A percentile compares a stretch with the other conserved stretches of the same genome.
Conservation (phyloP, 2,888 invertebrate genomes). For the Operophtera brumata region DNA sequence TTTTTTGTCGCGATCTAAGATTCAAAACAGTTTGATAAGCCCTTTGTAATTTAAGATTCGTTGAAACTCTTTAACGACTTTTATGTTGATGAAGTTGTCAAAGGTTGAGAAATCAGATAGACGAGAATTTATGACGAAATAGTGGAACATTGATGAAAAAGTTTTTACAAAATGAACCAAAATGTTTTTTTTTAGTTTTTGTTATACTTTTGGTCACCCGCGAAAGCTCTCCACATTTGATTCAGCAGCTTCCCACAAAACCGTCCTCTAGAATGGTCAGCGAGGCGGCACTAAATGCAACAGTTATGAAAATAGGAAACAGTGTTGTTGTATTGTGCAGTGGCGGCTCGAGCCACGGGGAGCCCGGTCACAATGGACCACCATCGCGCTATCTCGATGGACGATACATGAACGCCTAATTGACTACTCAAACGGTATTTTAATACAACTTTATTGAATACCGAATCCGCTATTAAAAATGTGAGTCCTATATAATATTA, state of each 20-base stretch:
- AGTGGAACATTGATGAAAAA: slow-evolving; percentile 38
- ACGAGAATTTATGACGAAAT: slow-evolving; percentile 36
- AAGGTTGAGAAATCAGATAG: slow-evolving; percentile 39
- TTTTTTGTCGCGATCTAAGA: slow-evolving; percentile 67
- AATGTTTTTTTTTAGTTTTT: background rate
- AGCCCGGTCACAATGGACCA: slow-evolving; percentile 73
- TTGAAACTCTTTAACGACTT: slow-evolving; percentile 53
- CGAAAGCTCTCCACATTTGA: slow-evolving; percentile 25
- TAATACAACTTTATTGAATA: slow-evolving; percentile 72
- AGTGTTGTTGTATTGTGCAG: slow-evolving; percentile 63
- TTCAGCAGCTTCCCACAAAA: slow-evolving; percentile 69
- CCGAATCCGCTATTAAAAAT: slow-evolving; percentile 43
- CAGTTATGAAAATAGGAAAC: slow-evolving; percentile 74
- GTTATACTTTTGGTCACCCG: background rate
- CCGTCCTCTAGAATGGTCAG: slow-evolving; percentile 62
- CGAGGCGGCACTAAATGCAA: slow-evolving; percentile 66
- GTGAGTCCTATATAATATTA: slow-evolving; percentile 29
- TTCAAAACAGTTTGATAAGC: slow-evolving; percentile 57
- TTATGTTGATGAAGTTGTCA: slow-evolving; percentile 39
- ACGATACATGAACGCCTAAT: slow-evolving; percentile 76
- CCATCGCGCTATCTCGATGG: slow-evolving; percentile 77
- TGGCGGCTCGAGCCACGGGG: slow-evolving; percentile 59
- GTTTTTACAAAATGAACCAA: background rate
- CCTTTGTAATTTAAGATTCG: slow-evolving; percentile 54
- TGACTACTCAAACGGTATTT: slow-evolving; percentile 77